Evolutionary conservation across 2,797 vertebrate species (phyloP).

Genomic region (Enoplosus armatus): DNA sequence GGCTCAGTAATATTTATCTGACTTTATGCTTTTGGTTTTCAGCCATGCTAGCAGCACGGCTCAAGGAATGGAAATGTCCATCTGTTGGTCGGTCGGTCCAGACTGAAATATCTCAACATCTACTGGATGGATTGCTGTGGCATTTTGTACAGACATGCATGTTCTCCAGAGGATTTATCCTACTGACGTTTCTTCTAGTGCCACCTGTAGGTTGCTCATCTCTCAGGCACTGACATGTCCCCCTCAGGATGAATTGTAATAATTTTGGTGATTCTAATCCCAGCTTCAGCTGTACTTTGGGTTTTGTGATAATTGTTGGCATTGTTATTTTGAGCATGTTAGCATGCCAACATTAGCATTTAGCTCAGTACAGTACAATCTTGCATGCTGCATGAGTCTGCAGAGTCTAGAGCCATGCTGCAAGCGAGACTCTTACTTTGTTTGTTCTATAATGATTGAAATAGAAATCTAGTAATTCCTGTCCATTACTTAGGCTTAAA

Average conservation of each 20-base stretch:
- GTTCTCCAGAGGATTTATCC: background rate
- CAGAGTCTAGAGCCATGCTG: no score
- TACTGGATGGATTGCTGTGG: background rate
- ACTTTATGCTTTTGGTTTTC: constrained; percentile 6
- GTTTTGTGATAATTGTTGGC: background rate
- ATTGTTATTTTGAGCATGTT: background rate
- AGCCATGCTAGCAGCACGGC: background rate
- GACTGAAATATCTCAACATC: background rate
- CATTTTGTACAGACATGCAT: background rate
- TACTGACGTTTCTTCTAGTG: background rate
- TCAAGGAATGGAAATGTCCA: background rate
- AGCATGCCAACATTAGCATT: background rate
- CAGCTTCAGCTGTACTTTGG: background rate
- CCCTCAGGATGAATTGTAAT: background rate
- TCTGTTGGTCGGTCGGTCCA: background rate
- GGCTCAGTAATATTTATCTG: background rate
- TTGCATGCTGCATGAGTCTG: no score
- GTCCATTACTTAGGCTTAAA: background rate
- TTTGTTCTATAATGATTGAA: constrained; percentile 6
- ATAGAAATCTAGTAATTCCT: background rate
- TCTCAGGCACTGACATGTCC: no score
- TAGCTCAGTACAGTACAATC: no score
- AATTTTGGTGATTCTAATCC: background rate
- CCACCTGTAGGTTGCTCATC: background rate
- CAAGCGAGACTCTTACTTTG: background rate